Evolutionary conservation across 35 echinoderm and acorn worm species (phyloP).

Genomic region (Heliocidaris tuberculata): DNA sequence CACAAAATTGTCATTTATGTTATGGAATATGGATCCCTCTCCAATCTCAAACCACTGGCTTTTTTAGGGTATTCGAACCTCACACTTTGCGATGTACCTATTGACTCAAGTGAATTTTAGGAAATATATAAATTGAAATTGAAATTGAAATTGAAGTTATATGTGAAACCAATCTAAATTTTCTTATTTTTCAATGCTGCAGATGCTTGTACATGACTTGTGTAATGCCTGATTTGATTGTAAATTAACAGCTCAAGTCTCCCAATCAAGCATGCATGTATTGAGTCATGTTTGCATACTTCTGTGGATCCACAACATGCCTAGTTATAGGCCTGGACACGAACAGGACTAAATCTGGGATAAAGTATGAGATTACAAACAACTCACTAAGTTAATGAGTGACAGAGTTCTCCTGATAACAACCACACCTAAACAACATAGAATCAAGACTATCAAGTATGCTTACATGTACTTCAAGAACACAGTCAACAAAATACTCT

Average conservation of each 20-base stretch:
- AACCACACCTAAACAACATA: slow-evolving; percentile 38
- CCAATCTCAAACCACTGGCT: no score
- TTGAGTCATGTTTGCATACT: slow-evolving; percentile 16
- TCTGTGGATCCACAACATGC: neutral
- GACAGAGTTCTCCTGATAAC: slow-evolving; percentile 11
- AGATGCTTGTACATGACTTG: neutral
- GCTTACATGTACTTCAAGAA: neutral
- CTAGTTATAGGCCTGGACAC: neutral
- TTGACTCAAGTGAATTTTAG: no score
- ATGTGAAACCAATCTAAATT: no score
- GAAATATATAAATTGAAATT: no score
- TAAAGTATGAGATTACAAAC: neutral
- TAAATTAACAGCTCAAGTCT: neutral
- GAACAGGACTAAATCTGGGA: neutral
- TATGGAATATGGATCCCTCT: no score
- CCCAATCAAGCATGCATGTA: neutral
- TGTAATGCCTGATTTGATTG: neutral
- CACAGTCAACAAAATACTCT: neutral
- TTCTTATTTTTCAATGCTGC: no score
- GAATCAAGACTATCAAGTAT: neutral
- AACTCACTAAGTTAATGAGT: slow-evolving; percentile 16
- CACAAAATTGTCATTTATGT: no score
- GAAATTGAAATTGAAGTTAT: no score
- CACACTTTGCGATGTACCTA: no score
- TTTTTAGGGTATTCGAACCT: no score